Evolutionary conservation across 2,888 invertebrate genomes (phyloP), one percentile per base, ranked within the genome.

Genomic region (Rutpela maculata): DNA sequence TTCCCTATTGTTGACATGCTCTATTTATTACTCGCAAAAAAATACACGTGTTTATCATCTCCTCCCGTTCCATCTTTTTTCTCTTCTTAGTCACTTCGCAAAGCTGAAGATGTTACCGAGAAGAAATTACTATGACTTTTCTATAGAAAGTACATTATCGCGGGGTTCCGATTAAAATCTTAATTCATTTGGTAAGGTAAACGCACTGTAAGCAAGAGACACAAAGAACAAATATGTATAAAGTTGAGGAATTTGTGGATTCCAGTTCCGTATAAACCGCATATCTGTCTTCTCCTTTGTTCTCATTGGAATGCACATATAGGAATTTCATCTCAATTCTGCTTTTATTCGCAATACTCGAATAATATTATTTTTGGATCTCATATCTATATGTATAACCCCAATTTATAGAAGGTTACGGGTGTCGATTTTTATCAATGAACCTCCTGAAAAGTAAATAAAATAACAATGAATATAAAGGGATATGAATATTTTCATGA

Each of bases 401-500:
- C 65, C 72, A 75, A 76, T 76, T 75, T 77, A 66, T 68, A 56
- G 70, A 68, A 75, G 75, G 76, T 78, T 75, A 68, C 69, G 77
- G 78, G 78, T 77, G 75, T 79, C 76, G 76, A 79, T 74, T 78
- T 78, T 70, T 76, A 77, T 76, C 75, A 77, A 69, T 75, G 59
- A 72, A 74, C 67, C 70, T 62, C 59, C 73, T 62, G 65, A 50
- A 67, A 62, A 74, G 79, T 77, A 73, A 79, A 79, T 76, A 75
- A 75, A 78, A 77, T 73, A 77, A 68, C 76, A 77, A 77, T 80
- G 79, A 79, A 80, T 81, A 80, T 77, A 75, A 80, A 76, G 66
- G 18, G 76, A 76, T 74, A 79, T 76, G 76, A 76, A 78, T 76
- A 55, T 62, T 76, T 78, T 72, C 66, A 69, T 78, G 74, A 73